These are phyloP conservation scores for Xanthorhoe designata DNA, from an alignment of 2,888 invertebrate genomes.

Conservation along the genomic window DNA sequence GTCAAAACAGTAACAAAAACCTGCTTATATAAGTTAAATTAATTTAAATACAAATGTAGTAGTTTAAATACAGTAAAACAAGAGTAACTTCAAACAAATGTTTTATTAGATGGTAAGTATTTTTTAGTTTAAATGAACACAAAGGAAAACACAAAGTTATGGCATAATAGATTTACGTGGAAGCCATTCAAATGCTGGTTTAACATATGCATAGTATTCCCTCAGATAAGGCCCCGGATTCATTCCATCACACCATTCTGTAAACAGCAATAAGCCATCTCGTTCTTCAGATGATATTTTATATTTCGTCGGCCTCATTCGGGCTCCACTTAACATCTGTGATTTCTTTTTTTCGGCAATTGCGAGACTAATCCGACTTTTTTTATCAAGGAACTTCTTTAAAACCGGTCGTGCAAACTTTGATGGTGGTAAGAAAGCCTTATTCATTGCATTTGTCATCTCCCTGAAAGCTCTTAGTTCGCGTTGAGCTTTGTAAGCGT, in stretches of 20 bases:
- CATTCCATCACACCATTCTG: constrained; percentile 77
- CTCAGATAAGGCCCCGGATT: constrained; percentile 69
- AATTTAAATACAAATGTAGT: background rate
- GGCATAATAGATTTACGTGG: constrained; percentile 52
- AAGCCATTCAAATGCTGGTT: constrained; percentile 65
- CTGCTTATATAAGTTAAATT: background rate
- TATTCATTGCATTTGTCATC: constrained; percentile 79
- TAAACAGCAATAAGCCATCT: constrained; percentile 70
- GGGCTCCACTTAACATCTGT: constrained; percentile 50
- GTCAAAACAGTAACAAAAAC: background rate
- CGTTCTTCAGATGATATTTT: constrained; percentile 68
- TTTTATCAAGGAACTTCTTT: constrained; percentile 68
- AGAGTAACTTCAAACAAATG: background rate
- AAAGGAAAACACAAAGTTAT: constrained; percentile 29
- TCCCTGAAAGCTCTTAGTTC: constrained; percentile 74
- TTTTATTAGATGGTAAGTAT: background rate
- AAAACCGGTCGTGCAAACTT: constrained; percentile 66
- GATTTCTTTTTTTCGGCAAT: constrained; percentile 58
- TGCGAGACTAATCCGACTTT: constrained; percentile 59
- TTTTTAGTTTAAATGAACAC: constrained; percentile 2
- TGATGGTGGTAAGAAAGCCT: constrained; percentile 73
- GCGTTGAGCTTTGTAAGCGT: constrained; percentile 74
- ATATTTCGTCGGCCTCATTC: constrained; percentile 57
- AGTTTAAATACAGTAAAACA: background rate
- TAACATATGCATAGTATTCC: constrained; percentile 67